Evolutionary conservation across 2,797 vertebrate genomes (phyloP), one percentile per base, ranked within the genome.

Genomic region (Urosaurus nigricauda): DNA sequence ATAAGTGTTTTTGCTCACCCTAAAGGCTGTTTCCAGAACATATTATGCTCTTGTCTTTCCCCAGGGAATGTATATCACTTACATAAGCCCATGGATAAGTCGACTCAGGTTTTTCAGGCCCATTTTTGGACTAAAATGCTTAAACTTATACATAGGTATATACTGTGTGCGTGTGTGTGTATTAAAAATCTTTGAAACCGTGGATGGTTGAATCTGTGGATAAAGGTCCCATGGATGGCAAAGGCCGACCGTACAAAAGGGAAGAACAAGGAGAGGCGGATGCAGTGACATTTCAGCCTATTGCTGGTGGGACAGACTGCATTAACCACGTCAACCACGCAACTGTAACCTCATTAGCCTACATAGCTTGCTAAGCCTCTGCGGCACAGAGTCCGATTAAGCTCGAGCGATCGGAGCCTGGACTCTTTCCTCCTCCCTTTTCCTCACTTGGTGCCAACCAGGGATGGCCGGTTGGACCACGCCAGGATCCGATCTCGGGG

Each of bases 361-460:
- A 60, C 74, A 85, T 37, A 63, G 12, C 40, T 84, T 82, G 24
- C 83, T 88, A 58, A 37, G 35, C 83, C 75, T 89, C 83, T 37
- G 0, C 75, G 47, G 88, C 0, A 19, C 90, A 90, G 58, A 26
- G 71, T 79, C 83, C 65, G 77, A 87, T 90, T 21, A 29, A 89
- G 29, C 47, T 85, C 79, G 63, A 51, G 26, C 35, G 84, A 88
- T 86, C 58, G 80, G 85, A 87, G 60, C 35, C 53, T 29, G 83
- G 79, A 16, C 13, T 86, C 6, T 12, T 29, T 14, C 58, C 32
- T 32, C 83, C 87, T 88, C 90, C 78, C 75, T 79, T 79, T 71
- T 2, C 84, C 91, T 51, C 79, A 63, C 84, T 70, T 0, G 9
- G 13, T 79, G 84, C 73, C 73, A 74, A 40, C 47, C 75, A 47